Base-by-base conservation (phyloP, 2,797 vertebrate genomes). In the Catostomus latipinnis region DNA sequence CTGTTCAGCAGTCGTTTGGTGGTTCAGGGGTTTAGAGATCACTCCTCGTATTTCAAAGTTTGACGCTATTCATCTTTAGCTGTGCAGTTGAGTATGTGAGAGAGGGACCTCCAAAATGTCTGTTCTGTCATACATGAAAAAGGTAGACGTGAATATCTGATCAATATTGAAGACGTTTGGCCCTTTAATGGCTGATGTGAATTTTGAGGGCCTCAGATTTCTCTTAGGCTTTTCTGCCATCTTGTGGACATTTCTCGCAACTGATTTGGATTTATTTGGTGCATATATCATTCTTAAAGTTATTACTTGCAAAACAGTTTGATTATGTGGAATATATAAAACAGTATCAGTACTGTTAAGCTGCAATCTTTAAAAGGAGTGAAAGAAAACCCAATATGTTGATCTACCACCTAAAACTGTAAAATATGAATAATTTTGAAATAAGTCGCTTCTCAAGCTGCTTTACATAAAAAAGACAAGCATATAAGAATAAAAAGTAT, bases 201-300 rank as follows among this genome's bases (percentile, higher is more conserved):
- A 12, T 0, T 45, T 0, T 48, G 48, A 22, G 45, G 53, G 16
- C 60, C 45, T 68, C 14, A 0, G 65, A 13, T 57, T 22, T 5
- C 11, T 8, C 12, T 5, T 43, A 82, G 45, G 10, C 60, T 76
- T 66, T 71, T 71, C 8, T 11, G 68, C 86, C 88, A 69, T 82
- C 53, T 84, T 68, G 77, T 88, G 92, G 88, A 69, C 9, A 62
- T 65, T 5, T 18, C 14, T 1, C 10, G 13, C 1, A 11, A 50
- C 65, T 16, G 2, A 57, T 5, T 6, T 56, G 46, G 6, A 34
- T n/a, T 14, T 7, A 13, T 69, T 4, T 68, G 14, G 70, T 46
- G 22, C 0, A 0, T 70, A 22, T 79, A 8, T 34, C 12, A 9
- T 53, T 52, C 10, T 9, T 57, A 9, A 7, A 16, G 6, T 9